These are phyloP conservation scores for Aphidoletes aphidimyza DNA, from an alignment of 2,888 invertebrate genomes.

Conservation along the genomic window DNA sequence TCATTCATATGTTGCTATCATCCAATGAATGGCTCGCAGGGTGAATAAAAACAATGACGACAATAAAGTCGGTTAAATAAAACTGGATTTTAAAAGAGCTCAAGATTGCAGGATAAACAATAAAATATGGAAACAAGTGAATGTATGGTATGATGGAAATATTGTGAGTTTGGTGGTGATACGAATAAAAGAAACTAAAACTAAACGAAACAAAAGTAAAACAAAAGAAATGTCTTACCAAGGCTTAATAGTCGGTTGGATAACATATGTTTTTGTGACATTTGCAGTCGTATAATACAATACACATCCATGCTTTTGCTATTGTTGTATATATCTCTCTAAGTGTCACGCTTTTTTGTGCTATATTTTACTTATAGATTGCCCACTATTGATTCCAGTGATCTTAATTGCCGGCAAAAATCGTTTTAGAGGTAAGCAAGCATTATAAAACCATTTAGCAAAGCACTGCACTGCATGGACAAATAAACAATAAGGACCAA, in stretches of 20 bases:
- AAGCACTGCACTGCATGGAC: not conserved
- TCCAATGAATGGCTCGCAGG: not conserved
- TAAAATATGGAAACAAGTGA: not conserved
- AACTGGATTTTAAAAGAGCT: not conserved
- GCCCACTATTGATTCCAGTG: not conserved
- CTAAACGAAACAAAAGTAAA: no score
- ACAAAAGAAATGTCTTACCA: not conserved
- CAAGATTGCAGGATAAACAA: not conserved
- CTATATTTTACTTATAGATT: no score
- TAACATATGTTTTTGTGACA: conserved; percentile 36
- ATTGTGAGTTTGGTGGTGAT: not conserved
- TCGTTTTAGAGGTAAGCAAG: not conserved
- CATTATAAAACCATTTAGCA: not conserved
- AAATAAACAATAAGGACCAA: no score
- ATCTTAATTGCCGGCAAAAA: conserved; percentile 48
- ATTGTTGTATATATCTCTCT: not conserved
- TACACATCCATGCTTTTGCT: not conserved
- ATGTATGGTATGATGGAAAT: not conserved
- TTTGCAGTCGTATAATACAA: not conserved
- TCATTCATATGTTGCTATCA: no score
- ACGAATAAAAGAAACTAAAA: no score
- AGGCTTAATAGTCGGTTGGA: not conserved
- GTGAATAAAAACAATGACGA: not conserved
- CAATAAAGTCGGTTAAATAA: not conserved
- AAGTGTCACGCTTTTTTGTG: not conserved